Percentiles rank a stretch among this genome's conserved stretches.
These are phyloP conservation scores for Sphaeridia pumilis DNA, from an alignment of 2,888 invertebrate genomes.

Conservation along the genomic window DNA sequence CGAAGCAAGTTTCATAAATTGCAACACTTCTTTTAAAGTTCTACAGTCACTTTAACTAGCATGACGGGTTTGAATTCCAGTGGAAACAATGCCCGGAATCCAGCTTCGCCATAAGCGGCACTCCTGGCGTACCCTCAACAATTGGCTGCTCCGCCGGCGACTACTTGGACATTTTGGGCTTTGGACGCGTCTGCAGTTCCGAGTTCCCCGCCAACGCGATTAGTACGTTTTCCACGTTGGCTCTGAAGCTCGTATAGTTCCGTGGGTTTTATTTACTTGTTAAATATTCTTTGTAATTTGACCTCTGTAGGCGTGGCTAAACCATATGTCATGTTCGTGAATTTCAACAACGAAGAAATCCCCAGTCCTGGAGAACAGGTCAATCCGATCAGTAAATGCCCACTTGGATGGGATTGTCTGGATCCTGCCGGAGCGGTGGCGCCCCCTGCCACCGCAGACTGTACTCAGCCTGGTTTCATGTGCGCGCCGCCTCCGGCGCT, in stretches of 20 bases:
- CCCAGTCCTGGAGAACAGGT: conserved; percentile 3
- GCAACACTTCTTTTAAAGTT: background rate
- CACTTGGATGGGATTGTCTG: conserved; percentile 4
- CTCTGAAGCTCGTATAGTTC: background rate
- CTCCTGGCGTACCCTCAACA: too few species aligned
- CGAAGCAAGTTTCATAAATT: background rate
- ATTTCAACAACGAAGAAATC: conserved; percentile 14
- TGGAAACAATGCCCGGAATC: conserved; percentile 7
- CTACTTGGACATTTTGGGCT: conserved; percentile 8
- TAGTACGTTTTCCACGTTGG: background rate
- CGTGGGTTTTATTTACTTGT: background rate
- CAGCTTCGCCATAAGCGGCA: background rate
- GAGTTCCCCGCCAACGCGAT: conserved; percentile 1
- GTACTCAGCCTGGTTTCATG: background rate
- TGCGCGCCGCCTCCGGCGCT: background rate
- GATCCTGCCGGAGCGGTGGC: background rate
- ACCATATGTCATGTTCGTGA: conserved; percentile 16
- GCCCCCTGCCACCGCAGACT: background rate
- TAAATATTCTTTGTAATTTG: background rate
- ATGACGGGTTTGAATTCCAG: background rate
- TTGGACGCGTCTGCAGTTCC: conserved; percentile 7
- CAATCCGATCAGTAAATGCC: conserved; percentile 1
- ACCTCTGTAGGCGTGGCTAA: conserved; percentile 9
- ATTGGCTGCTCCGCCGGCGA: conserved; percentile 5
- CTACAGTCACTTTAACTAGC: background rate